Percentiles rank a stretch among this genome's conserved stretches.
These are phyloP conservation scores for Platichthys flesus DNA, from an alignment of 2,113 vertebrate species.

Conservation along the genomic window DNA sequence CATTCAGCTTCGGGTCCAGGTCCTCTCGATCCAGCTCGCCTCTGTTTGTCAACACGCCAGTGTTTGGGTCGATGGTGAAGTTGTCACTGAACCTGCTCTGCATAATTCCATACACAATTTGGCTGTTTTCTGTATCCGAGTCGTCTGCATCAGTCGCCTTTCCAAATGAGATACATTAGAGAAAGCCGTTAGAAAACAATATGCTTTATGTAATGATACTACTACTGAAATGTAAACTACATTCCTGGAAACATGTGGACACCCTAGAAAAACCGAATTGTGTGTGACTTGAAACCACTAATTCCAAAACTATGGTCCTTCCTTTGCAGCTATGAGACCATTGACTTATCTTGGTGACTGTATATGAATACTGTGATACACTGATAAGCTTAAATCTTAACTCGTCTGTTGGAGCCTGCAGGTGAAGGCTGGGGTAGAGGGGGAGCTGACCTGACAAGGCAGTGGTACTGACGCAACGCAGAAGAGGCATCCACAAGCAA, in stretches of 20 bases:
- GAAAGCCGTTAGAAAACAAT: neutral
- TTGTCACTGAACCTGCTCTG: constrained; percentile 80
- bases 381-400: too few species aligned
- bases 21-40: constrained; percentile 86
- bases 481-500: too few species aligned
- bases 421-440: too few species aligned
- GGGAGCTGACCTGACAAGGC: too few species aligned
- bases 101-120: constrained; percentile 80
- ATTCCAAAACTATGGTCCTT: too few species aligned
- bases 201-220: neutral
- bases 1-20: constrained; percentile 73
- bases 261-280: too few species aligned
- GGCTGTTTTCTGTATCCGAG: constrained; percentile 82
- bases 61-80: constrained; percentile 84
- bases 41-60: constrained; percentile 78
- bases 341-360: neutral
- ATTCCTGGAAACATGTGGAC: too few species aligned
- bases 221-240: too few species aligned
- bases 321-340: neutral
- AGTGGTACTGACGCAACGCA: too few species aligned
- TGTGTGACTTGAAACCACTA: too few species aligned
- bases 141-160: constrained; percentile 91
- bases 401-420: too few species aligned
- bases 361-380: too few species aligned
- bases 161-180: constrained; percentile 7